A percentile compares a stretch with the other conserved stretches of the same genome.
These are phyloP conservation scores for Helarctos malayanus DNA, from an alignment of 2,797 vertebrate species.

Conservation along the genomic window DNA sequence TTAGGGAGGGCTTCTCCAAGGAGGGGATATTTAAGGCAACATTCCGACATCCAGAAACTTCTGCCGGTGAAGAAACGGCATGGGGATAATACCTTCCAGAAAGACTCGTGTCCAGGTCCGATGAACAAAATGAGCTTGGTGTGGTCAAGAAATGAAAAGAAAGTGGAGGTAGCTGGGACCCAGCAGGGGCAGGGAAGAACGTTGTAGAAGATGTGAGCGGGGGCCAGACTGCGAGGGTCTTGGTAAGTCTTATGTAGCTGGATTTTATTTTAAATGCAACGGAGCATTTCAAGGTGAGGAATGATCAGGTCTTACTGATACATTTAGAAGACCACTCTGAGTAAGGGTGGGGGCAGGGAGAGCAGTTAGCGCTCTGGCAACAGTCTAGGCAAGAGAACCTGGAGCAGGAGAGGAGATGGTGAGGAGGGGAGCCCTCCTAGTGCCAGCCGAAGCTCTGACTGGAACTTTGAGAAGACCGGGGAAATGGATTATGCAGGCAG, in stretches of 20 bases:
- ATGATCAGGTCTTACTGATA: neutral
- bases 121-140: neutral
- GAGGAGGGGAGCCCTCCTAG: too few relatives aligned
- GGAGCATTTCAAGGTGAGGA: neutral
- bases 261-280: neutral
- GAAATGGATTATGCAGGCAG: neutral
- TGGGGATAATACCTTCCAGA: neutral
- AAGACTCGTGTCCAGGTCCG: neutral
- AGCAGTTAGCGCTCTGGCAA: neutral
- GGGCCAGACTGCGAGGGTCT: neutral
- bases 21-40: neutral
- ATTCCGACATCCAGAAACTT: neutral
- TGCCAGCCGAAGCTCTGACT: neutral
- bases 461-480: neutral
- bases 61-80: rapidly evolving
- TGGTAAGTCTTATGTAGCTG: neutral
- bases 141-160: neutral
- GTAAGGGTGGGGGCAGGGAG: too few relatives aligned
- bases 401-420: neutral
- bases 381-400: neutral
- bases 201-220: rapidly evolving
- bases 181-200: neutral
- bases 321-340: neutral
- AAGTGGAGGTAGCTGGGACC: neutral
- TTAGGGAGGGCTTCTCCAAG: neutral